Evolutionary conservation across 2,888 invertebrate genomes (phyloP), one percentile per base, ranked within the genome.

Genomic region (Malacosoma neustria): DNA sequence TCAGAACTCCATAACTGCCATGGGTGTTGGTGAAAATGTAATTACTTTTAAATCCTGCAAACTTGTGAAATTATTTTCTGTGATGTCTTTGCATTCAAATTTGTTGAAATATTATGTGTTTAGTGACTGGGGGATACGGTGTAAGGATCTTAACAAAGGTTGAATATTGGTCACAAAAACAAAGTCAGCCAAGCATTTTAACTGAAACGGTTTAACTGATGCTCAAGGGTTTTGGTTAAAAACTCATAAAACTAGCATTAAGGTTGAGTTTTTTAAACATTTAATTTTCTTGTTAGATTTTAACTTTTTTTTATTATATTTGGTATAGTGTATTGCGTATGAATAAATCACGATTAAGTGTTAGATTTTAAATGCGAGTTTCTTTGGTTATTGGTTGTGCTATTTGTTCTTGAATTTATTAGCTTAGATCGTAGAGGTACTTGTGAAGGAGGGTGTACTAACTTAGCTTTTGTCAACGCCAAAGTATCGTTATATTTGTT

Each of bases 381-480:
- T 82, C 67, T 73, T 60, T 81, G 79, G 79, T 76, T 51, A 67
- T 52, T 74, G 77, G 79, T 77, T 80, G 85, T 84, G 84, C 82
- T 80, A 77, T 81, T 64, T 58, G 60, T 64, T 60, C 60, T 48
- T 51, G 47, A 50, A 36, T 42, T 44, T 47, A 46, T 34, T 45
- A 42, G 38, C 34, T 41, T 41, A 40, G 40, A 46, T 30, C 4
- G 13, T 32, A 32, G 1, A 11, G 29, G 32, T 39, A 40, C 39
- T 63, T 72, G 76, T 77, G 77, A 76, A 76, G 75, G 73, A 67
- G 51, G 61, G 69, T 64, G 49, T 63, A 65, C 61, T 65, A 64
- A 64, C 64, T 6, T 30, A 44, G 54, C 51, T 57, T 52, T 36
- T 41, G 49, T 47, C 48, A 45, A 57, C 46, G 51, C 45, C 46